Base-by-base conservation (phyloP, 2,797 vertebrate genomes). In the Epinephelus awoara region DNA sequence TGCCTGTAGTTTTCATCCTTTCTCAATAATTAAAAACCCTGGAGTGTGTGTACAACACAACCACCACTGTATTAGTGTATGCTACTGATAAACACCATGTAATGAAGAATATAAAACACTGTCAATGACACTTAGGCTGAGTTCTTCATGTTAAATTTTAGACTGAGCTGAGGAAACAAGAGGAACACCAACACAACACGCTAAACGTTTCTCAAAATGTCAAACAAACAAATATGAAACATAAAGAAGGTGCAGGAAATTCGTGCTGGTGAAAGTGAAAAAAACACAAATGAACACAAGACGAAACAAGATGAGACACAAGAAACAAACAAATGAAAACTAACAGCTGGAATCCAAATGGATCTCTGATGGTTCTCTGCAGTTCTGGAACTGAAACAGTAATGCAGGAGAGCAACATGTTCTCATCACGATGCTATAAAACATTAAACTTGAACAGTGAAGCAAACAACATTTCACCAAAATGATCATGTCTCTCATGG, bases 91-190 rank as follows among this genome's bases (percentile, higher is more conserved):
- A 42, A 38, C 5, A 34, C 34, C n/a, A 25, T 6, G 0, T 42
- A n/a, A 72, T 42, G 44, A 66, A 0, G 2, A 14, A 65, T 18
- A n/a, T 55, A 25, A 54, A 17, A 62, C 18, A 23, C 10, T 44
- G 52, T 9, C 4, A 34, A 69, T 7, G 56, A 49, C 44, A 34
- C 8, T 25, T 21, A 14, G 1, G 11, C 40, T 12, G 44, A 63
- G 18, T 13, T 50, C 15, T 12, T 71, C 11, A 2, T 40, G 29
- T 40, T 38, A 5, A 8, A 18, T 27, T 25, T 44, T 5, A n/a
- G 21, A 52, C 56, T 61, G 34, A 34, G 34, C 34, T 56, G 63
- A 67, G 64, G 55, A 42, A 67, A 21, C 29, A 34, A 34, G 29
- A 34, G 29, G 29, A 34, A 7, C 34, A 13, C 44, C 13, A 44